A percentile compares a stretch with the other conserved stretches of the same genome.
These are phyloP conservation scores for Sycophaga agraensis DNA, from an alignment of 1,140 invertebrate species.

Conservation along the genomic window DNA sequence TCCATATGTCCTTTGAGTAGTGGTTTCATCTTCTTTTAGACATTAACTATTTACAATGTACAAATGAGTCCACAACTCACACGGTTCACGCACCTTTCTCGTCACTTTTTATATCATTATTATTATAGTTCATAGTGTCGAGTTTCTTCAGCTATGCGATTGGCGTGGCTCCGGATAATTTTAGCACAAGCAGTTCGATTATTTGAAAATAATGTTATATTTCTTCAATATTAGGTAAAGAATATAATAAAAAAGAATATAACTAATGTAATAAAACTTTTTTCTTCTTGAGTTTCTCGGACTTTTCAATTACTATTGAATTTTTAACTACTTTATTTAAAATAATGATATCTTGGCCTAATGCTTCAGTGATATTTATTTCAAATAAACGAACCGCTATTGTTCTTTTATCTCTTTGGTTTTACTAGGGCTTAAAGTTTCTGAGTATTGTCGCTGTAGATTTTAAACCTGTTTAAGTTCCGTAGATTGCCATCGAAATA, in stretches of 20 bases:
- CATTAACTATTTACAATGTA: constrained; percentile 53
- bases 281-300: too few species aligned
- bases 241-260: too few species aligned
- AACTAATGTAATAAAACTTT: too few species aligned
- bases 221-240: too few species aligned
- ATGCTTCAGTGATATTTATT: too few species aligned
- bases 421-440: constrained; percentile 1
- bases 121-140: constrained; percentile 4
- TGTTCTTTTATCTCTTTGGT: neutral
- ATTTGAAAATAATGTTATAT: too few species aligned
- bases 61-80: too few species aligned
- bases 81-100: too few species aligned
- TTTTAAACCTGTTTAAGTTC: neutral
- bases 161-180: neutral
- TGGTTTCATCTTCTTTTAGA: constrained; percentile 27
- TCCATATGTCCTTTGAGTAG: neutral
- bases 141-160: constrained; percentile 5
- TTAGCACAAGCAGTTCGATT: too few species aligned
- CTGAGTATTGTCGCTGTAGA: constrained; percentile 9
- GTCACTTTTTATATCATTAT: neutral
- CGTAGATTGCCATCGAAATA: neutral
- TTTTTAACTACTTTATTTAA: too few species aligned
- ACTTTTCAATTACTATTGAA: too few species aligned
- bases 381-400: neutral
- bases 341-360: too few species aligned